phyloP scores from a whole-genome alignment of 2,888 invertebrate species.

The Drosophila tripunctata region DNA sequence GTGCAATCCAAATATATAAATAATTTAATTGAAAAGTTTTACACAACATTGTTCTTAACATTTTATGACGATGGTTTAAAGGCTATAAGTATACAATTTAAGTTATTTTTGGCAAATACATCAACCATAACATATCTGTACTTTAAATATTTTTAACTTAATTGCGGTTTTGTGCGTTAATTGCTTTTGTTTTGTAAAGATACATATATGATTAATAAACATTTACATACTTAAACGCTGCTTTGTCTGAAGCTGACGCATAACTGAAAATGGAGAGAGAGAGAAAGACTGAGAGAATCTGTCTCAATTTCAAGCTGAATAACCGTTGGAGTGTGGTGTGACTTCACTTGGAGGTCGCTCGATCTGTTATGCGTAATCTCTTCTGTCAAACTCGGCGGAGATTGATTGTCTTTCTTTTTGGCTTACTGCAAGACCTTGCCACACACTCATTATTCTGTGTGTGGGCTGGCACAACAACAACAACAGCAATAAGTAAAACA shows the following conservation, averaged over 20 bases:
- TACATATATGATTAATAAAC: not conserved
- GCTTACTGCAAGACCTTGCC: slow-evolving; percentile 1
- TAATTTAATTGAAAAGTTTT: too few relatives aligned
- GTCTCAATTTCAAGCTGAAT: not conserved
- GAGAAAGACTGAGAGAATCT: not conserved
- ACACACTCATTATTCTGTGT: slow-evolving; percentile 6
- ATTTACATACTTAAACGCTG: not conserved
- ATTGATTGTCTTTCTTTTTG: slow-evolving; percentile 18
- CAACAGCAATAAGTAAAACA: not conserved
- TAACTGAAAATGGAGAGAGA: too few relatives aligned
- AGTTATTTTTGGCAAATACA: too few relatives aligned
- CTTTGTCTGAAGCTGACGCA: slow-evolving; percentile 1
- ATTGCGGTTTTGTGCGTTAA: too few relatives aligned
- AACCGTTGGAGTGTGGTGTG: not conserved
- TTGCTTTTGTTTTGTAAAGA: too few relatives aligned
- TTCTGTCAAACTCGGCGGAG: slow-evolving; percentile 10
- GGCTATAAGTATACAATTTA: too few relatives aligned
- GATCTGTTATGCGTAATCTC: slow-evolving; percentile 12
- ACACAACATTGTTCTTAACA: too few relatives aligned
- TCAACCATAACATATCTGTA: too few relatives aligned
- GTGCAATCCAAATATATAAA: too few relatives aligned
- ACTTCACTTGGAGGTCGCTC: slow-evolving; percentile 20
- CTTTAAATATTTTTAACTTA: not conserved
- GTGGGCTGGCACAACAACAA: slow-evolving; percentile 30
- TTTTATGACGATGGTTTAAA: too few relatives aligned